A percentile compares a stretch with the other conserved stretches of the same genome.
Evolutionary conservation across 2,113 vertebrate species (phyloP).

Genomic region (Crotalus tigris): DNA sequence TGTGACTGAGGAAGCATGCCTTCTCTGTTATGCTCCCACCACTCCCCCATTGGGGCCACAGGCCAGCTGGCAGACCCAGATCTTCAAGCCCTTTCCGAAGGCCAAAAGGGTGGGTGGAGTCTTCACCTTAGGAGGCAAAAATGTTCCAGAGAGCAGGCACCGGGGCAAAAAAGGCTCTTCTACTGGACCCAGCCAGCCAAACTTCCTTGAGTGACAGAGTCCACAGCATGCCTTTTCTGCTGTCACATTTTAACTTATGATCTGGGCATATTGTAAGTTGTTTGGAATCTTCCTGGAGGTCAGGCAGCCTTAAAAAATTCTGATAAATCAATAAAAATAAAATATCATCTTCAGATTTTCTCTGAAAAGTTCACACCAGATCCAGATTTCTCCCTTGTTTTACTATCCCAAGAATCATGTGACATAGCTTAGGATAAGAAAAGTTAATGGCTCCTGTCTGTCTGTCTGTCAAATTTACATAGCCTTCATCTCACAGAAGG

Average conservation of each 20-base stretch:
- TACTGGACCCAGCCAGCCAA: background rate
- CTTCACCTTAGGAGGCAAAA: background rate
- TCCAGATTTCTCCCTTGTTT: background rate
- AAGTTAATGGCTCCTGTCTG: background rate
- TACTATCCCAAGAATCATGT: background rate
- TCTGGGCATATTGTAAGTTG: background rate
- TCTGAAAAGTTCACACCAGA: background rate
- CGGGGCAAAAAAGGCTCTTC: background rate
- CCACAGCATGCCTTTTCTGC: background rate
- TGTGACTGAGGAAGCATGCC: background rate
- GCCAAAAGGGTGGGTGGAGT: background rate
- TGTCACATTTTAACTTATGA: background rate
- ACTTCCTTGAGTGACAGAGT: background rate
- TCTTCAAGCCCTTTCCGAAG: background rate
- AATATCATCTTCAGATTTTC: background rate
- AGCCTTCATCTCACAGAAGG: too few relatives aligned
- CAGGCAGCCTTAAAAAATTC: background rate
- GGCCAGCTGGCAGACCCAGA: background rate
- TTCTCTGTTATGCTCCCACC: background rate
- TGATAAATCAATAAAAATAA: background rate
- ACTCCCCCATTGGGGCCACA: background rate
- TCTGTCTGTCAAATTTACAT: too few relatives aligned
- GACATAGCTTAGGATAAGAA: background rate
- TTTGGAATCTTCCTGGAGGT: background rate
- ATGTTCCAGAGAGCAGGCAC: background rate